Evolutionary conservation across 2,113 vertebrate species (phyloP).

Genomic region (Elachura formosa): DNA sequence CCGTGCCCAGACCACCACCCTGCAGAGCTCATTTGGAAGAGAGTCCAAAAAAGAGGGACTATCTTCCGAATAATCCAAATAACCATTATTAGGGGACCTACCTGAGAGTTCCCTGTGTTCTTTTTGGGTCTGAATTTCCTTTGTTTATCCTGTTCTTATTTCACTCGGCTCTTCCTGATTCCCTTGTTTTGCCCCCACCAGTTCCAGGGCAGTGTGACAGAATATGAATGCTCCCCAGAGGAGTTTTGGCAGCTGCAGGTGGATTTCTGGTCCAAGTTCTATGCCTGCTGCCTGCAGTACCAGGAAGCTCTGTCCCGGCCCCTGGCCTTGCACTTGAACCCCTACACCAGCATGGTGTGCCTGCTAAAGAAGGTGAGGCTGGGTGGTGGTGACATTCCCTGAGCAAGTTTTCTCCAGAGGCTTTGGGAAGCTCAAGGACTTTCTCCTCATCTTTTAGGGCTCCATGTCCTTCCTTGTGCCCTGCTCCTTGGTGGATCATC

Average conservation of each 20-base stretch:
- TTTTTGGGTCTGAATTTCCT: not conserved
- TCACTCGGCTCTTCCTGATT: not conserved
- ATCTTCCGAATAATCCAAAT: not conserved
- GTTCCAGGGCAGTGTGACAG: slow-evolving; percentile 88
- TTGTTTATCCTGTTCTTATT: not conserved
- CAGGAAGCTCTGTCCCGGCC: slow-evolving; percentile 87
- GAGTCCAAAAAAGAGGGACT: not conserved
- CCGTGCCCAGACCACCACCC: not conserved
- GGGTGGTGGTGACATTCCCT: not conserved
- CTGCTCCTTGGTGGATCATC: slow-evolving; percentile 87
- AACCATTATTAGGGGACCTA: not conserved
- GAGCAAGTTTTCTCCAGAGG: not conserved
- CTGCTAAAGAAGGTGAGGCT: slow-evolving; percentile 87
- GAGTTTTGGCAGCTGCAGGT: slow-evolving; percentile 91
- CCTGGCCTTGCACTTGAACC: slow-evolving; percentile 82
- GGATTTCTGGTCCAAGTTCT: slow-evolving; percentile 95
- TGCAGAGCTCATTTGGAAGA: not conserved
- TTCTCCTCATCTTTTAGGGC: slow-evolving; percentile 70
- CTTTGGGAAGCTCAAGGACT: not conserved
- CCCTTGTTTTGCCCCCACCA: not conserved
- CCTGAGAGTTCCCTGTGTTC: not conserved
- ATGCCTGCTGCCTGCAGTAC: slow-evolving; percentile 92
- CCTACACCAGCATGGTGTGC: slow-evolving; percentile 82
- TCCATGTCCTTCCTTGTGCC: slow-evolving; percentile 88
- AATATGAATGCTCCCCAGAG: slow-evolving; percentile 90